A percentile compares a stretch with the other conserved stretches of the same genome.
These are phyloP conservation scores for Ostrea edulis DNA, from an alignment of 1,140 invertebrate species.

Conservation along the genomic window DNA sequence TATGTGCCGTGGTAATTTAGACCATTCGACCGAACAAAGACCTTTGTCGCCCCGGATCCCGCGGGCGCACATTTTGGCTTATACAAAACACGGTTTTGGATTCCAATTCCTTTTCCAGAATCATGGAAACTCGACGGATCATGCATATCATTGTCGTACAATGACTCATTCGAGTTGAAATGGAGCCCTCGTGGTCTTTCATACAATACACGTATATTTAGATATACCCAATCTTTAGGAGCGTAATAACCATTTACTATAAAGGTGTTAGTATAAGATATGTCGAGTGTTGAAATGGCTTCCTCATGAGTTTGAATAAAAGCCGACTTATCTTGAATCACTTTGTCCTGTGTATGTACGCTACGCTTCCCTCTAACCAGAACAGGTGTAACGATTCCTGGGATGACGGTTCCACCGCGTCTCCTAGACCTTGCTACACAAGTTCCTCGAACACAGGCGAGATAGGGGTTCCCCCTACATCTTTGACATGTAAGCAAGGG, in stretches of 20 bases:
- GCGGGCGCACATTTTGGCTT: slow-evolving; percentile 30
- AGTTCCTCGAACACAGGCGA: background rate
- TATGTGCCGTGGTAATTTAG: slow-evolving; percentile 53
- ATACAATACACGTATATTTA: slow-evolving; percentile 50
- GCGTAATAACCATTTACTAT: slow-evolving; percentile 43
- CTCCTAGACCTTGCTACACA: slow-evolving; percentile 10
- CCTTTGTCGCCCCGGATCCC: slow-evolving; percentile 41
- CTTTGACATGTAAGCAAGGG: slow-evolving; percentile 43
- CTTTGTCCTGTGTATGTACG: background rate
- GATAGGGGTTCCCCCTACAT: background rate
- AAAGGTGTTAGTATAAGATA: slow-evolving; percentile 44
- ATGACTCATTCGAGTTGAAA: background rate
- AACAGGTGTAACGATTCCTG: background rate
- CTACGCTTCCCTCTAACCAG: background rate
- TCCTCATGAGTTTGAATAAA: slow-evolving; percentile 9
- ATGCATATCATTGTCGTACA: background rate
- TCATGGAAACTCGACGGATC: background rate
- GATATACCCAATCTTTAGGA: slow-evolving; percentile 42
- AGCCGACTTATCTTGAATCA: background rate
- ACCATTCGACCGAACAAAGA: slow-evolving; percentile 50
- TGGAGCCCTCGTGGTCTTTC: background rate
- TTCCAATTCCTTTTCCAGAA: background rate
- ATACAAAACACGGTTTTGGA: background rate
- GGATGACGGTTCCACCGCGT: background rate
- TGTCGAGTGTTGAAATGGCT: slow-evolving; percentile 2